Conservation (phyloP, 2,113 vertebrate genomes). For the Calyptommatus sinebrachiatus region DNA sequence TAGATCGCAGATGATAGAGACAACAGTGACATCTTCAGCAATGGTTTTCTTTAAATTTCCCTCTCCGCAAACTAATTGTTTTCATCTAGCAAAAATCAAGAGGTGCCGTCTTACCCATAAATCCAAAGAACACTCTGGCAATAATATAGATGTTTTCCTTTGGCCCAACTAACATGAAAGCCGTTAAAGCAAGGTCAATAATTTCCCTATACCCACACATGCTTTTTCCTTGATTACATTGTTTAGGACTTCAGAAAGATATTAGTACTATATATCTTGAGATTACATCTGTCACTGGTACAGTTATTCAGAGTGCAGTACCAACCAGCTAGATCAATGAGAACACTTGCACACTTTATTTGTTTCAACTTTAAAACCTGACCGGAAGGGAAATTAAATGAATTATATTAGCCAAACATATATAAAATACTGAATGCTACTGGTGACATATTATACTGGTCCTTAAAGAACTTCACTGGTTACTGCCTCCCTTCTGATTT, state of each 20-base stretch:
- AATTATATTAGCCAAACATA: constrained; percentile 29
- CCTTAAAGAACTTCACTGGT: too few relatives aligned
- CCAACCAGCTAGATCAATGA: constrained; percentile 9
- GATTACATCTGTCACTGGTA: constrained; percentile 7
- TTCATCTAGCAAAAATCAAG: constrained; percentile 35
- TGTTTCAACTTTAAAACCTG: constrained; percentile 34
- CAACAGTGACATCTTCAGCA: background rate
- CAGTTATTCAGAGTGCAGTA: constrained; percentile 25
- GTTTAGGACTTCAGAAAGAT: background rate
- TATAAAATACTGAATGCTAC: too few relatives aligned
- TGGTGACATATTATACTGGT: too few relatives aligned
- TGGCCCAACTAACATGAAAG: constrained; percentile 15
- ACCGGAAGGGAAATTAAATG: constrained; percentile 19
- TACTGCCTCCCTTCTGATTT: background rate
- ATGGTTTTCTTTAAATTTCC: background rate
- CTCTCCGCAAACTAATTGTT: background rate
- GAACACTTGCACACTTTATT: background rate
- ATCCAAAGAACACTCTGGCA: constrained; percentile 12
- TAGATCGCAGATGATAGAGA: too few relatives aligned
- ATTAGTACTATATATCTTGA: constrained; percentile 18
- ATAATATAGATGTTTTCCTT: constrained; percentile 36
- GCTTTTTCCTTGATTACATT: constrained; percentile 18
- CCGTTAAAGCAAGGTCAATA: constrained; percentile 24
- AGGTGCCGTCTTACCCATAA: constrained; percentile 14
- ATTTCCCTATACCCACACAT: constrained; percentile 15